Evolutionary conservation across 2,797 vertebrate genomes (phyloP).

Genomic region (Lacerta viridis): DNA sequence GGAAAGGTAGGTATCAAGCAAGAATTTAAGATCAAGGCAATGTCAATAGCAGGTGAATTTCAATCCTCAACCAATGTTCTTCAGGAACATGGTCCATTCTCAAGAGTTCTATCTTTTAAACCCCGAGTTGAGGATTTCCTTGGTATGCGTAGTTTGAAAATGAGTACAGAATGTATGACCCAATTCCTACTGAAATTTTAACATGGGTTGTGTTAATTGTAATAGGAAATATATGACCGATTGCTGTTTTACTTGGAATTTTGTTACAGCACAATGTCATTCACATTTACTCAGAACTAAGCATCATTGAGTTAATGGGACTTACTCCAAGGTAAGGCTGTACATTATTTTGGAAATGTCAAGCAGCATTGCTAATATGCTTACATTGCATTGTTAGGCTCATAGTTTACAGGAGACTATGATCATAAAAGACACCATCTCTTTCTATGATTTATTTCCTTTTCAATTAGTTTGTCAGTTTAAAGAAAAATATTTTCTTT

Average conservation of each 20-base stretch:
- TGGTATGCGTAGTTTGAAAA: conserved; percentile 23
- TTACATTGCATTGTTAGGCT: conserved; percentile 39
- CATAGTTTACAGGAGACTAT: conserved; percentile 22
- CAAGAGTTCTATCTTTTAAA: neutral
- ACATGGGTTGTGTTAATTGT: conserved; percentile 5
- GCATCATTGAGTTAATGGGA: no score
- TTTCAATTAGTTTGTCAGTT: conserved; percentile 67
- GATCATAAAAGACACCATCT: conserved; percentile 50
- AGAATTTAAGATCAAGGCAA: neutral
- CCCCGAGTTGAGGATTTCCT: neutral
- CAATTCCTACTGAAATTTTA: neutral
- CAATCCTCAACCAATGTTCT: neutral
- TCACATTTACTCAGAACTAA: no score
- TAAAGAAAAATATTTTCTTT: conserved; percentile 77
- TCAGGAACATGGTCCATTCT: neutral
- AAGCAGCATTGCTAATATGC: conserved; percentile 25
- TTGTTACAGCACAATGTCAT: neutral
- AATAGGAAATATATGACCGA: neutral
- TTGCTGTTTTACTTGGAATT: neutral
- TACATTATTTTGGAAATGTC: conserved; percentile 36
- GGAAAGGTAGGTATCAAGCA: neutral
- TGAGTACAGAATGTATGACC: conserved; percentile 19
- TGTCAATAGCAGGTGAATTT: neutral
- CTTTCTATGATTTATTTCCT: conserved; percentile 54
- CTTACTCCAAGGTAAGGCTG: neutral